Base-by-base conservation (phyloP, 2,797 vertebrate genomes). In the Natrix natrix region DNA sequence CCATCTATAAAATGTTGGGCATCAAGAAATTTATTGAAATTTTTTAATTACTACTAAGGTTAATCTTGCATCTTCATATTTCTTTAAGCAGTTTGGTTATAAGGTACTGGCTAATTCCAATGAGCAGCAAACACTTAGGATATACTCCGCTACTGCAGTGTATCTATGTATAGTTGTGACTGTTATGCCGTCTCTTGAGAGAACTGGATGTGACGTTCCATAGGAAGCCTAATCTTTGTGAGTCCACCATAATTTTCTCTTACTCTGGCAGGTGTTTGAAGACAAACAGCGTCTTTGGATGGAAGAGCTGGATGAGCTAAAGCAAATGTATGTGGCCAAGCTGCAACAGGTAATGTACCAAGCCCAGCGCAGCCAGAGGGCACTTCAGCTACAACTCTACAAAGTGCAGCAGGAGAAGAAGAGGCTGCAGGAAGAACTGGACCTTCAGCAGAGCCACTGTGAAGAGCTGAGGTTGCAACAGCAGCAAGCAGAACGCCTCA, bases 231-330 rank as follows among this genome's bases (percentile, higher is more conserved):
- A 26, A 37, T 61, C n/a, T 90, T 90, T 61, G 0, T 52, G n/a
- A 88, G 4, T 32, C 66, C 26, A 93, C 2, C 12, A 20, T 90
- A 54, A 87, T 28, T 48, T 83, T 37, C 5, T 89, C 28, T 63
- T 89, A 2, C 93, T 54, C 55, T 66, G 59, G 91, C 97, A 99
- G 99, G 99, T 98, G 17, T 99, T 99, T 93, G 99, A 99, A 95
- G 99, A 99, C 92, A 99, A 99, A 96, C 99, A 99, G 97, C 98
- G 98, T 86, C 97, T 99, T 93, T 99, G 99, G 99, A 98, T 99
- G 98, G 98, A 99, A 0, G 98, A 99, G 96, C 98, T 99, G 94
- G 98, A 99, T 0, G 99, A 99, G 96, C 98, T 99, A 95, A 99
- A 99, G 97, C 98, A 98, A 91, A 98, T 99, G 93, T 99, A 99